A percentile compares a stretch with the other conserved stretches of the same genome.
phyloP scores from a whole-genome alignment of 2,888 invertebrate genomes.

The Monochamus alternatus region DNA sequence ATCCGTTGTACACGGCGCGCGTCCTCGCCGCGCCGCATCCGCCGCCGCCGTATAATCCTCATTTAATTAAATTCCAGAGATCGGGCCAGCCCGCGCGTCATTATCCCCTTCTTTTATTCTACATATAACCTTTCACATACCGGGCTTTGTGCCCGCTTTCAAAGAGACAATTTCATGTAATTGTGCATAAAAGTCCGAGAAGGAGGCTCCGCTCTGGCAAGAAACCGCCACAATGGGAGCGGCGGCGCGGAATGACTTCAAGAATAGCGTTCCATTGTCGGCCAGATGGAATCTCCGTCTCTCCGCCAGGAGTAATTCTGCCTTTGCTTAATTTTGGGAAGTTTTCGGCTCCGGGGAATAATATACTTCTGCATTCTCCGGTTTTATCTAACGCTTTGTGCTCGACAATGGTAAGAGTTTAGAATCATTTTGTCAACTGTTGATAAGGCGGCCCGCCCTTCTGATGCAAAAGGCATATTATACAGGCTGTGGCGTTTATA shows the following conservation, averaged over 20 bases:
- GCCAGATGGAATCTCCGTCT: conserved; percentile 54
- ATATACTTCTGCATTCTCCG: not conserved
- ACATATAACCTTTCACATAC: conserved; percentile 71
- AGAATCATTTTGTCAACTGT: not conserved
- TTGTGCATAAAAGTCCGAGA: conserved; percentile 67
- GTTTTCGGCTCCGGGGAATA: not conserved
- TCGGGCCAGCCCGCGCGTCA: conserved; percentile 66
- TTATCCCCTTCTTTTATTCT: conserved; percentile 71
- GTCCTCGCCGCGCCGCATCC: not conserved
- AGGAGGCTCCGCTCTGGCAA: conserved; percentile 55
- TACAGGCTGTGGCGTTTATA: too few relatives aligned
- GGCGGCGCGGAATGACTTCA: conserved; percentile 66
- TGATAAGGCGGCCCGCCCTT: not conserved
- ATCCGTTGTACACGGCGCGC: not conserved
- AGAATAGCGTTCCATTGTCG: conserved; percentile 64
- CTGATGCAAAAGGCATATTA: not conserved
- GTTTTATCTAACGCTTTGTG: not conserved
- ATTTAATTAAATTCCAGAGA: conserved; percentile 71
- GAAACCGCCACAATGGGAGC: conserved; percentile 63
- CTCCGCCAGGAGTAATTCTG: conserved; percentile 49
- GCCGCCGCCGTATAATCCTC: conserved; percentile 62
- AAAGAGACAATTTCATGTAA: conserved; percentile 68
- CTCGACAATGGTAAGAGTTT: not conserved
- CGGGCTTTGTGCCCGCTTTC: conserved; percentile 66
- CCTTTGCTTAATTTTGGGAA: conserved; percentile 34